Percentiles rank a stretch among this genome's conserved stretches.
Conservation (phyloP, 2,888 invertebrate species). For the Omphaloscelis lunosa region DNA sequence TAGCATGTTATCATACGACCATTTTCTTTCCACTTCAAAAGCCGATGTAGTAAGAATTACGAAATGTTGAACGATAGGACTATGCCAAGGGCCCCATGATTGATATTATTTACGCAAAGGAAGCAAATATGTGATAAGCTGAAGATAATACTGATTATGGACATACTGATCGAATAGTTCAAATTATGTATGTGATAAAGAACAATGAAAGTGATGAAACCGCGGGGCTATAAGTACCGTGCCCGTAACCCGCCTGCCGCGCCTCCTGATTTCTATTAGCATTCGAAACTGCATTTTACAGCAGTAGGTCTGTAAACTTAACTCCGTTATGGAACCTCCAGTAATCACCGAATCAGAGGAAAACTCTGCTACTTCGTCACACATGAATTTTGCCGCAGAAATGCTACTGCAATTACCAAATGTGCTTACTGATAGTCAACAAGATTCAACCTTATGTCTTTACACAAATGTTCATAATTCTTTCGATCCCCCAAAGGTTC, state of each 20-base stretch:
- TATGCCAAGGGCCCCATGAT: constrained; percentile 35
- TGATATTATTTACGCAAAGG: constrained; percentile 42
- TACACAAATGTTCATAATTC: not conserved
- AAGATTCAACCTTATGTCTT: not conserved
- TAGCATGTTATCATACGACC: constrained; percentile 22
- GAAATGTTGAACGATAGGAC: constrained; percentile 42
- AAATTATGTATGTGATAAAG: not conserved
- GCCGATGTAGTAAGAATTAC: constrained; percentile 36
- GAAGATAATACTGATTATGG: constrained; percentile 40
- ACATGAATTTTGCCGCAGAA: not conserved
- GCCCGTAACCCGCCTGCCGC: too few relatives aligned
- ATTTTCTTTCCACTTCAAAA: constrained; percentile 43
- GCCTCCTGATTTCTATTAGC: not conserved
- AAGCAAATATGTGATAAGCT: constrained; percentile 42
- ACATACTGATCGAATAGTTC: constrained; percentile 4
- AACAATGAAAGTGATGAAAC: not conserved
- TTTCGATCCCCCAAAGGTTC: not conserved
- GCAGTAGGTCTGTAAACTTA: too few relatives aligned
- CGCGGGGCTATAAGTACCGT: too few relatives aligned
- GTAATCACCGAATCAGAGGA: not conserved
- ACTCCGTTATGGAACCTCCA: not conserved
- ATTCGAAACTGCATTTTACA: too few relatives aligned
- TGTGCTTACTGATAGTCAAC: not conserved
- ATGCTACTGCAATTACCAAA: not conserved
- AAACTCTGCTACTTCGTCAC: not conserved